Evolutionary conservation across 2,888 invertebrate genomes (phyloP), one percentile per base, ranked within the genome.

Genomic region (Acleris laterana): DNA sequence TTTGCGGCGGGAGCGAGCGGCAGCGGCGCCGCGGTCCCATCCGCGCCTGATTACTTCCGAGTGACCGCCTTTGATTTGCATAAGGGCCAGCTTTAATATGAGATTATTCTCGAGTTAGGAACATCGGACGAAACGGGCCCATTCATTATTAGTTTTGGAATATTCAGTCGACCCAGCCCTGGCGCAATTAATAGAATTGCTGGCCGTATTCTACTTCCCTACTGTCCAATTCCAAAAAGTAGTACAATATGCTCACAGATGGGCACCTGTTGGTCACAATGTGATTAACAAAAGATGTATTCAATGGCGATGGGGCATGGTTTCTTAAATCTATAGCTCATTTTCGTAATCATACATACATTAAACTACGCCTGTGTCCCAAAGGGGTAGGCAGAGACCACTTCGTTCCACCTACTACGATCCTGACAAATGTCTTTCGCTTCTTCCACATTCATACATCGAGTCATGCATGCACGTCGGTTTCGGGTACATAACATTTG

Each of bases 61-160:
- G 84, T 90, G 90, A 89, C 90, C 90, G 90, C 87, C 80, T 81
- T 80, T 78, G 81, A 90, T 92, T 92, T 90, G 91, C 91, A 92
- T 91, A 91, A 92, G 88, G 91, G 87, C 84, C 82, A 81, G 83
- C 83, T 84, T 85, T 87, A 90, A 91, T 90, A 88, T 83, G 87
- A 86, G 87, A 91, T 92, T 90, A 91, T 88, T 87, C 85, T 85
- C 86, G 80, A 86, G 87, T 88, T 90, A 88, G 83, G 77, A 81
- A 73, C 79, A 78, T 77, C 78, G 80, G 75, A 72, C 74, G 74
- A 78, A 79, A 77, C 83, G 80, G 80, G 72, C 84, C 84, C 74
- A 84, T 88, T 87, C 84, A 84, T 89, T 90, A 87, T 88, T 88
- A 89, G 88, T 89, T 91, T 90, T 81, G 82, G 85, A 88, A 87